A percentile compares a stretch with the other conserved stretches of the same genome.
Conservation (phyloP, 1,140 invertebrate genomes). For the Meloidogyne exigua region DNA sequence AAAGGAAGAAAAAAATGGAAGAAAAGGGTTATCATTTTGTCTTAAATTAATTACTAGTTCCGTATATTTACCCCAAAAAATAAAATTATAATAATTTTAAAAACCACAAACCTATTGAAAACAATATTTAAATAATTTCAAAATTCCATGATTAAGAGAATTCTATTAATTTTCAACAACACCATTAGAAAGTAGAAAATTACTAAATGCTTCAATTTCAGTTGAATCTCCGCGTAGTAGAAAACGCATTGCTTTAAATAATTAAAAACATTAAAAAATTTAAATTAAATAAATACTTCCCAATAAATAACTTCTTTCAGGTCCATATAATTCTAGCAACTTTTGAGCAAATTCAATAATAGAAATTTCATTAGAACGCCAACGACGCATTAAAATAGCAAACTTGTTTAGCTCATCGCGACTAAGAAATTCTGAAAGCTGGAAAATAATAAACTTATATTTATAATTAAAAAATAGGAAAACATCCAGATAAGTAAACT, state of each 20-base stretch:
- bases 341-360: slow-evolving; percentile 65
- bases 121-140: no score
- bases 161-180: slow-evolving; percentile 52
- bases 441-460: slow-evolving; percentile 27
- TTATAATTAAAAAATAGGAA: background rate
- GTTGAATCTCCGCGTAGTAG: slow-evolving; percentile 47
- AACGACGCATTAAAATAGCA: slow-evolving; percentile 60
- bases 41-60: no score
- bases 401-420: slow-evolving; percentile 64
- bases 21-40: no score
- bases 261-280: background rate
- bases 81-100: no score
- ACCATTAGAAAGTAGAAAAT: slow-evolving; percentile 48
- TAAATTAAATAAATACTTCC: slow-evolving; percentile 54
- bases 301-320: slow-evolving; percentile 64
- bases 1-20: no score
- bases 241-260: slow-evolving; percentile 44
- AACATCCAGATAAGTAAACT: no score
- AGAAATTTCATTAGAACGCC: slow-evolving; percentile 58
- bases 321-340: slow-evolving; percentile 64
- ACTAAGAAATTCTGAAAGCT: slow-evolving; percentile 64
- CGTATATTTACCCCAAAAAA: no score
- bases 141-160: background rate
- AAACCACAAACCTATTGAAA: no score
- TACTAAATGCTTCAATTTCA: slow-evolving; percentile 41